Conservation (phyloP, 2,113 vertebrate species). For the Neotoma lepida region DNA sequence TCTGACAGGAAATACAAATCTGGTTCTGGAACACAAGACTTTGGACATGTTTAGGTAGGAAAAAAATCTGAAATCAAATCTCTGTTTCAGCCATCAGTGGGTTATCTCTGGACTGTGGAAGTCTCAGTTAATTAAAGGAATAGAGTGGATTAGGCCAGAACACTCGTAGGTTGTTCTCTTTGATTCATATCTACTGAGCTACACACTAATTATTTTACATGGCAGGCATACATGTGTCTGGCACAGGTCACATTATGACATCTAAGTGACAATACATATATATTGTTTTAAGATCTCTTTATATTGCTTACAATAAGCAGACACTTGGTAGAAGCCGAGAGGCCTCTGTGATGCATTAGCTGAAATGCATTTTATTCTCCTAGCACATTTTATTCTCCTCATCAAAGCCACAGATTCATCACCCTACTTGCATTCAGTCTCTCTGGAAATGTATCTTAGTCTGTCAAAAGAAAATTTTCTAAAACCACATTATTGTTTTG, state of each 20-base stretch:
- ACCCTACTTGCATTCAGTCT: not conserved
- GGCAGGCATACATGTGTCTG: not conserved
- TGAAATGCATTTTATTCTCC: not conserved
- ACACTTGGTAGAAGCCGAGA: conserved; percentile 1
- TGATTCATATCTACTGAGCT: not conserved
- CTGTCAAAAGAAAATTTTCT: conserved; percentile 51
- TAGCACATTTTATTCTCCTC: not conserved
- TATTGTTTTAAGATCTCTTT: conserved; percentile 28
- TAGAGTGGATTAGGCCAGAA: not conserved
- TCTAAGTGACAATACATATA: not conserved
- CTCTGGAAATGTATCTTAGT: conserved; percentile 29
- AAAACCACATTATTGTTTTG: conserved; percentile 40
- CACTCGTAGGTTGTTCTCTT: not conserved
- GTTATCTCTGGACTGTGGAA: not conserved
- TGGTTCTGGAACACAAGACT: conserved; percentile 95
- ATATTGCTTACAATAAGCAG: conserved; percentile 49
- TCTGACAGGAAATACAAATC: conserved; percentile 93
- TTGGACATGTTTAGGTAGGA: conserved; percentile 96
- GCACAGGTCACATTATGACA: not conserved
- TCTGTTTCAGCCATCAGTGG: not conserved
- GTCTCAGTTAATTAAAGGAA: not conserved
- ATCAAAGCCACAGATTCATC: not conserved
- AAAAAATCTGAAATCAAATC: conserved; percentile 33
- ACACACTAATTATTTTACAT: not conserved
- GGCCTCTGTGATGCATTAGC: not conserved